Evolutionary conservation across 2,888 invertebrate genomes (phyloP), one percentile per base, ranked within the genome.

Genomic region (Vanessa cardui): DNA sequence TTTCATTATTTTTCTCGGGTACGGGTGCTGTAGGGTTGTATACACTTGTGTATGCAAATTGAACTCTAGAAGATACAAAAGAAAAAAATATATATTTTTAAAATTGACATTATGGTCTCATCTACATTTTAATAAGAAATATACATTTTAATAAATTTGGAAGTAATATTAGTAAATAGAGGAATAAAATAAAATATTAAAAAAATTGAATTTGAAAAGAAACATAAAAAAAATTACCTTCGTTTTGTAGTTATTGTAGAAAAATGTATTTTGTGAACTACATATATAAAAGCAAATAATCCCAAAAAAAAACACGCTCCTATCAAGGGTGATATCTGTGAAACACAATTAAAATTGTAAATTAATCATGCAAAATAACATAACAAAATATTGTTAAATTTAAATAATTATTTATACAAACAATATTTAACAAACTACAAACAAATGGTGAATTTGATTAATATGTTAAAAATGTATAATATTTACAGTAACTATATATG

Each of bases 251-350:
- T 33, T 61, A 82, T 73, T 61, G 79, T 75, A 6, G 75, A 70
- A 45, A 80, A 83, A 69, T 83, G 74, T 20, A 83, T 73, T 72
- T 80, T 83, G 54, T 84, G 81, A 12, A 75, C 71, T 2, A 81
- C 63, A 68, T 81, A 84, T 61, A 85, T 80, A 18, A 78, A 65
- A 9, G 76, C 73, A 54, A 81, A 80, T 18, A 85, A 44, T 31
- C 75, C 79, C 59, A 80, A 62, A 67, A 84, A 75, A 66, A 83
- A 77, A 2, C 80, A 77, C 15, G 78, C 73, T 18, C 80, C 83
- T 44, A 85, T 78, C 18, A 81, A 33, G 6, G 78, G 76, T 15
- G 79, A 76, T 58, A 81, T 81, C 85, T 85, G 78, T 39, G 79
- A 82, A 16, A 31, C 31, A 47, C 12, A 47, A 18, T 33, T 47